phyloP scores from a whole-genome alignment of 2,888 invertebrate species.

The Athalia rosae region DNA sequence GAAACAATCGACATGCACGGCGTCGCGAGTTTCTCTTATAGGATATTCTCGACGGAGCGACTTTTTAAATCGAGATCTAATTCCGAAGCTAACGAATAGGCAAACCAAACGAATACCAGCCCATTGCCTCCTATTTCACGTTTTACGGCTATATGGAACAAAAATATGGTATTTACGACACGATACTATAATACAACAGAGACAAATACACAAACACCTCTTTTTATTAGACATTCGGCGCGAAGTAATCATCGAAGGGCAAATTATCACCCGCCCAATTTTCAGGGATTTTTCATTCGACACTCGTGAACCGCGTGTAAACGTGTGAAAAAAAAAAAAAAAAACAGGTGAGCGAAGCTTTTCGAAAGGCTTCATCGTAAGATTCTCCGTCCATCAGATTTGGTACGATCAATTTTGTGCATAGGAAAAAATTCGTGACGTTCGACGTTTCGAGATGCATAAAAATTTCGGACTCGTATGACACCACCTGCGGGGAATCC shows the following conservation, averaged over 20 bases:
- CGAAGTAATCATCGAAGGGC: slow-evolving; percentile 23
- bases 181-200: slow-evolving; percentile 1
- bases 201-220: not conserved
- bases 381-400: too few species aligned
- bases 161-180: not conserved
- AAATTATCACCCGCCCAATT: not conserved
- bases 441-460: too few species aligned
- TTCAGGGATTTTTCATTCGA: slow-evolving; percentile 34
- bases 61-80: slow-evolving; percentile 19
- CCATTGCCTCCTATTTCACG: not conserved
- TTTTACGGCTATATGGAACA: not conserved
- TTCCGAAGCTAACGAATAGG: slow-evolving; percentile 37
- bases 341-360: not conserved
- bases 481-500: not conserved
- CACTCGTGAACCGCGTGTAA: too few species aligned
- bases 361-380: not conserved
- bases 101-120: slow-evolving; percentile 17
- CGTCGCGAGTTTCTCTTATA: too few species aligned
- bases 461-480: not conserved
- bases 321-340: not conserved
- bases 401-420: not conserved
- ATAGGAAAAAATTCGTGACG: not conserved
- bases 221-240: not conserved
- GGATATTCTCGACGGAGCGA: not conserved
- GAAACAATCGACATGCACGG: slow-evolving; percentile 15